Percentiles rank a stretch among this genome's conserved stretches.
Conservation (phyloP, 2,113 vertebrate species). For the Ceyx margarethae region DNA sequence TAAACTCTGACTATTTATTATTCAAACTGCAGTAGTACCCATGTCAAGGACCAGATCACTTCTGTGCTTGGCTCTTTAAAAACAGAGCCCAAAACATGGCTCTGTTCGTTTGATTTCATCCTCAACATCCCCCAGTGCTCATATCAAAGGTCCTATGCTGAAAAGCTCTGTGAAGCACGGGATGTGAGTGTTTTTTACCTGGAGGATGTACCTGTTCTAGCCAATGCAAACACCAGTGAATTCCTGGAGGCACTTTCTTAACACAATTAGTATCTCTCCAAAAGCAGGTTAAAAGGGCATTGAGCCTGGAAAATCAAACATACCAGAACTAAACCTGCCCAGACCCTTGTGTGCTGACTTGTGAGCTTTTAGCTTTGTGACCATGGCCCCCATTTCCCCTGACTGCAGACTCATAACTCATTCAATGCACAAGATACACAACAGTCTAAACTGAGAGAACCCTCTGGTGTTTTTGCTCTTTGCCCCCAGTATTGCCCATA, state of each 20-base stretch:
- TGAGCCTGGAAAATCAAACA: not conserved
- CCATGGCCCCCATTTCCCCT: not conserved
- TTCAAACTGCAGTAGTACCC: not conserved
- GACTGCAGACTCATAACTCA: not conserved
- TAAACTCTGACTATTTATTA: slow-evolving; percentile 17
- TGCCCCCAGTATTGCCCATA: not conserved
- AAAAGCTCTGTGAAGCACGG: not conserved
- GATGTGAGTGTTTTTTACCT: not conserved
- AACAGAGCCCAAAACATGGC: not conserved
- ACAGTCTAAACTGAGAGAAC: not conserved
- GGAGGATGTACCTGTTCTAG: not conserved
- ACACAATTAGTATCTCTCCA: not conserved
- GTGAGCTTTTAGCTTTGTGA: not conserved
- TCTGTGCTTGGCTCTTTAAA: not conserved
- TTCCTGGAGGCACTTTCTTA: not conserved
- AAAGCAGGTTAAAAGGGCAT: not conserved
- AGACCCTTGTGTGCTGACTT: not conserved
- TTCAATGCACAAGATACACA: not conserved
- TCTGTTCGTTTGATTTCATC: not conserved
- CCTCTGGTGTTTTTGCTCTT: not conserved
- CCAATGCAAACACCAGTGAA: not conserved
- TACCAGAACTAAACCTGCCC: not conserved
- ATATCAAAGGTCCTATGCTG: not conserved
- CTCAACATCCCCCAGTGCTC: not conserved
- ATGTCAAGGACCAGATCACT: not conserved